Base-by-base conservation (phyloP, 2,888 invertebrate species). In the Abscondita cerata region DNA sequence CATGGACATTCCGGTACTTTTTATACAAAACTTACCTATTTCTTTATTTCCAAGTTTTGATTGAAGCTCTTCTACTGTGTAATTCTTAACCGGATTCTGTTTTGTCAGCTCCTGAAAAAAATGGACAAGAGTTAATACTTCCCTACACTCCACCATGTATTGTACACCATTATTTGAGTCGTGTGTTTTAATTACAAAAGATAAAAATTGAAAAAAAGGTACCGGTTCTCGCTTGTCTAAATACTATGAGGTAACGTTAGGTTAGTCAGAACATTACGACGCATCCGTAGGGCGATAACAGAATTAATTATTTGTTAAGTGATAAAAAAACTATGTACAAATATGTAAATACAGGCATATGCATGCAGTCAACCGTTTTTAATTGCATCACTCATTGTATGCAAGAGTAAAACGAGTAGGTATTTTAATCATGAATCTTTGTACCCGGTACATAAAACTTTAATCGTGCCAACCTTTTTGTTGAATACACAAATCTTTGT, bases 21-120 rank as follows among this genome's bases (percentile, higher is more conserved):
- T 8, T 41, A 8, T 41, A 16, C 16, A 41, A 15, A 38, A 4
- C 75, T 71, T 72, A 79, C 80, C 76, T 68, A 74, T 66, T 70
- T 79, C 80, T 67, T 76, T 76, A 64, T 68, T 70, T 65, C 71
- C 76, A 67, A 80, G 69, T 67, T 79, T 79, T 31, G 72, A 72
- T 73, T 78, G 79, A 50, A 79, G 68, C 70, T 80, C 80, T 69
- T 80, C 77, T 60, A 80, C 75, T 15, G 79, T 76, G 60, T 68
- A 75, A 47, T 71, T 73, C 62, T 66, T 72, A 58, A 77, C 66
- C 34, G 75, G 71, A 68, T 72, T 72, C 52, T 75, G 76, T 68
- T 76, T 76, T 66, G 78, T 79, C 76, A 79, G 73, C 72, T 80
- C 77, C 80, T 80, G 74, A 38, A 73, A 72, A 25, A 46, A 64